These are phyloP conservation scores for Calliopsis andreniformis DNA, from an alignment of 1,140 invertebrate species.

Conservation along the genomic window DNA sequence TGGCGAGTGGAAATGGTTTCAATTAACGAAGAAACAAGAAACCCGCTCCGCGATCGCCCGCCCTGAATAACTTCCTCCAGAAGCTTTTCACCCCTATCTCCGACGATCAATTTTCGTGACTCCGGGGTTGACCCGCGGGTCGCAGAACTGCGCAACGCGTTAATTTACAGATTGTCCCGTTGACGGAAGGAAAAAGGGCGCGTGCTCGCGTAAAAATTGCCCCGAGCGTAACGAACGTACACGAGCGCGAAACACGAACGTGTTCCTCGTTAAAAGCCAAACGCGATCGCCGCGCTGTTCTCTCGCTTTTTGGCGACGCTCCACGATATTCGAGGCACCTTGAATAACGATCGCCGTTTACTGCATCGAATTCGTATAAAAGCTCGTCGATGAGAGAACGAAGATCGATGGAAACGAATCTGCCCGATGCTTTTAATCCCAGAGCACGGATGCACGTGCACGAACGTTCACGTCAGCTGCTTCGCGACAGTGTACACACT, in stretches of 20 bases:
- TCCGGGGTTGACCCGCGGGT: background rate
- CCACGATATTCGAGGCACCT: no score
- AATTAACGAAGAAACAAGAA: constrained; percentile 3
- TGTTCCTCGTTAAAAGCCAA: no score
- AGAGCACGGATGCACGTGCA: no score
- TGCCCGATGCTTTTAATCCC: no score
- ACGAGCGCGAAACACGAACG: no score
- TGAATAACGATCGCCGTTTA: no score
- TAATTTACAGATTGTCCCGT: background rate
- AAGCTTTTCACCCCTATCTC: background rate
- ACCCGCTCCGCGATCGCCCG: background rate
- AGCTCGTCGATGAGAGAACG: no score
- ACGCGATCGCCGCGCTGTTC: no score
- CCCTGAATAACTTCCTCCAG: background rate
- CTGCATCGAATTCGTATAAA: no score
- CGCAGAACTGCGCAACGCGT: background rate
- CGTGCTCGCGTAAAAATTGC: background rate
- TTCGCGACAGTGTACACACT: background rate
- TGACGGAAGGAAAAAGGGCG: background rate
- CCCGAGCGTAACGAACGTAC: no score
- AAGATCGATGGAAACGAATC: no score
- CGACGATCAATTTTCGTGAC: background rate
- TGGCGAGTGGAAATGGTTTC: background rate
- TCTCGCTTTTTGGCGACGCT: no score
- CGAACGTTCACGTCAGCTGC: constrained; percentile 20